Conservation (phyloP, 2,113 vertebrate species). For the Fregata magnificens region DNA sequence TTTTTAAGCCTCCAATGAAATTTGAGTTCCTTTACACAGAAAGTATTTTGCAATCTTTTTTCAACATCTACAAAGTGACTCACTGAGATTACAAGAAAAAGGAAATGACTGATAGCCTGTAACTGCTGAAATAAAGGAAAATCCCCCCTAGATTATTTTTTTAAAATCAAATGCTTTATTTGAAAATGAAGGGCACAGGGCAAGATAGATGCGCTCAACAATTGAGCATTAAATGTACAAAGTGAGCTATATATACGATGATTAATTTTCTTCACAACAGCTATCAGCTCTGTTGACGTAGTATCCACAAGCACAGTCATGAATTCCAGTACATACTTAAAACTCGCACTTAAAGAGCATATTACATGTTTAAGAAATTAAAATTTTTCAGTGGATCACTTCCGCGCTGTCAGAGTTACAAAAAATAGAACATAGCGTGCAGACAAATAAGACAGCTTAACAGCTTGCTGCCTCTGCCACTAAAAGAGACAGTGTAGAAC, state of each 20-base stretch:
- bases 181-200: neutral
- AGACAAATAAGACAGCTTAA: neutral
- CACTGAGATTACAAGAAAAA: neutral
- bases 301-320: neutral
- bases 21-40: neutral
- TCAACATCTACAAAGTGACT: neutral
- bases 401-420: neutral
- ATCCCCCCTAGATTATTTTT: neutral
- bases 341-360: neutral
- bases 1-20: neutral
- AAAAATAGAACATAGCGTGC: neutral
- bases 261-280: neutral
- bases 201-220: neutral
- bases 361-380: neutral
- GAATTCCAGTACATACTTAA: neutral
- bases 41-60: conserved; percentile 19
- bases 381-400: neutral
- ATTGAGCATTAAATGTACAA: neutral
- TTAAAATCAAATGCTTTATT: neutral
- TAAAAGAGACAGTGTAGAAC: neutral
- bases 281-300: neutral
- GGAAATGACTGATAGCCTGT: neutral
- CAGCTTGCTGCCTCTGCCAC: neutral
- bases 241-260: neutral
- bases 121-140: neutral